Evolutionary conservation across 2,888 invertebrate species (phyloP), one percentile per base, ranked within the genome.

Genomic region (Epirrita christyi): DNA sequence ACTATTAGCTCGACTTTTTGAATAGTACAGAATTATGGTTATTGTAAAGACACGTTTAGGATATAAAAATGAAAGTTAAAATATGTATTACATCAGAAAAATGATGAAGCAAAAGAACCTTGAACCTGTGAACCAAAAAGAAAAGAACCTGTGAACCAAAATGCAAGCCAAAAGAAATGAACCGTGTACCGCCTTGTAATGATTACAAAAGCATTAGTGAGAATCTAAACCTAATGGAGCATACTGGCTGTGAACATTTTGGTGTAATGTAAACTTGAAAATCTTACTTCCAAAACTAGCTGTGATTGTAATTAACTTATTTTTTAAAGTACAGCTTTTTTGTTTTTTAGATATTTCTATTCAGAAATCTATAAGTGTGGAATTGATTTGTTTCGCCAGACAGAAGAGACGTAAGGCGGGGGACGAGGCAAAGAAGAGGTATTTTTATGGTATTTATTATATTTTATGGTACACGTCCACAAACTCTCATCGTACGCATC

Each of bases 111-210:
- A 62, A 64, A 56, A 59, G 55, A 61, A 64, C 64, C 63, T 36
- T 59, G 55, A 52, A 62, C 66, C 62, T 64, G 57, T 54, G 47
- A 55, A 59, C 13, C 41, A 55, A 50, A 58, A 62, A 28, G 9
- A 62, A 42, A 71, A 21, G 2, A 52, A 62, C 66, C 62, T 64
- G 57, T 54, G 47, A 55, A 59, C 13, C 41, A 55, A 50, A 58
- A 62, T 28, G 9, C 60, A 42, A 70, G 66, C 65, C 64, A 59
- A 61, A 59, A 67, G 55, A 55, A 57, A 60, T 63, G 54, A 68
- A 65, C 73, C 67, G 62, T 71, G 71, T 67, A 59, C 69, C 68
- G 66, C 66, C 59, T 65, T 58, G 61, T 61, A 67, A 41, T 32
- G 48, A 64, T 32, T 70, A 68, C 66, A 68, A 8, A 63, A 61